Evolutionary conservation across 2,113 vertebrate species (phyloP).

Genomic region (Mustelus asterias): DNA sequence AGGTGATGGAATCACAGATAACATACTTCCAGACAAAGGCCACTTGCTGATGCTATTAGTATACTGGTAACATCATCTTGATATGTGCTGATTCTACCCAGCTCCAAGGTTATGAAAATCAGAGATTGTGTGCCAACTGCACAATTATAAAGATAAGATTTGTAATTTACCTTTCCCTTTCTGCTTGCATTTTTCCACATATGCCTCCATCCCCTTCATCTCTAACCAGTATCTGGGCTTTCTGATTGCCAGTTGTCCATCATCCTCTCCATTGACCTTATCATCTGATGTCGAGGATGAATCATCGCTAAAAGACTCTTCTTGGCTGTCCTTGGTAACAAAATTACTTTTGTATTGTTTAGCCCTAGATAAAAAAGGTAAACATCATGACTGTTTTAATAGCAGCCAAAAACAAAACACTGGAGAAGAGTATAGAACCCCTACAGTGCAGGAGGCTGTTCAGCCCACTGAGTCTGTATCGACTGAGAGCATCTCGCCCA

Average conservation of each 20-base stretch:
- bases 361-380: constrained; percentile 45
- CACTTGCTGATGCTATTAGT: not conserved
- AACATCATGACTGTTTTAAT: not conserved
- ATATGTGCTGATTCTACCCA: not conserved
- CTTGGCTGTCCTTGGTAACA: constrained; percentile 48
- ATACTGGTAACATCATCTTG: not conserved
- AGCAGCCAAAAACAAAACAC: not conserved
- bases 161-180: constrained; percentile 32
- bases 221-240: constrained; percentile 60
- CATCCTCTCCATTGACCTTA: constrained; percentile 51
- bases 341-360: constrained; percentile 52
- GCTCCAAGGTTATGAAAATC: not conserved
- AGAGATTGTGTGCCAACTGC: not conserved
- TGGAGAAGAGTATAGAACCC: not conserved
- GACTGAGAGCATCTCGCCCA: no score
- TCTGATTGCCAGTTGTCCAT: constrained; percentile 50
- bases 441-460: no score
- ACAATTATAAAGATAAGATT: not conserved
- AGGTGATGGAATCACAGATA: not conserved
- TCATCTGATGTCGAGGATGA: constrained; percentile 56
- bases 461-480: no score
- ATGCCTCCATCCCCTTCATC: constrained; percentile 52
- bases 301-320: constrained; percentile 47
- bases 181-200: not conserved
- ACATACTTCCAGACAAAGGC: not conserved